Evolutionary conservation across 2,888 invertebrate genomes (phyloP).

Genomic region (Allacma fusca): DNA sequence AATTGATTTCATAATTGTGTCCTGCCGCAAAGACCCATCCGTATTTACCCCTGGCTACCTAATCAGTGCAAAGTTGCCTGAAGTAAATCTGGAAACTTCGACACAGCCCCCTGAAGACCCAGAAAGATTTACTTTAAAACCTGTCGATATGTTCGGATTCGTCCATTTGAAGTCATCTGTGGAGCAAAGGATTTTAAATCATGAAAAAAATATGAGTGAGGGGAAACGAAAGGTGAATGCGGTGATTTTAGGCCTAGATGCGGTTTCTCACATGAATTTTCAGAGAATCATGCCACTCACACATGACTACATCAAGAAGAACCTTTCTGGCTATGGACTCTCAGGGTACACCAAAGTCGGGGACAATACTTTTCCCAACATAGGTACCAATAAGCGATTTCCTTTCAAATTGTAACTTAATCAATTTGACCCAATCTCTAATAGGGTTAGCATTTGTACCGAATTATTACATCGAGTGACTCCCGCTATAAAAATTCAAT

Average conservation of each 20-base stretch:
- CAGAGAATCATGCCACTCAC: constrained; percentile 82
- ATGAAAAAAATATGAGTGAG: no score
- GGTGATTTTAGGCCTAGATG: constrained; percentile 83
- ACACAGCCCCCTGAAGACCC: no score
- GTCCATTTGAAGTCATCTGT: constrained; percentile 45
- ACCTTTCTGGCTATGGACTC: constrained; percentile 76
- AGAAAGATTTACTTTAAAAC: background rate
- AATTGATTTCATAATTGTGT: constrained; percentile 48
- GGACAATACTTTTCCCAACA: constrained; percentile 92
- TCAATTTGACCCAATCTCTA: no score
- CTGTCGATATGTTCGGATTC: constrained; percentile 51
- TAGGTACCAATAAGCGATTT: constrained; percentile 63
- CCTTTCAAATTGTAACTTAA: no score
- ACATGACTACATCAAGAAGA: constrained; percentile 69
- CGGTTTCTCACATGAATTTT: constrained; percentile 85
- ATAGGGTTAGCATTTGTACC: no score
- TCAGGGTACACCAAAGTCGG: constrained; percentile 92
- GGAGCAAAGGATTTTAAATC: constrained; percentile 43
- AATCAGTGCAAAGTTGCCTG: no score
- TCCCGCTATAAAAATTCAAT: no score
- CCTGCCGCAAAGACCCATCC: constrained; percentile 39
- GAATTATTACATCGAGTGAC: no score
- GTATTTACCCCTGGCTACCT: no score
- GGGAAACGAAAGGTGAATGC: constrained; percentile 68
- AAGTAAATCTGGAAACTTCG: no score